Base-by-base conservation (phyloP, 2,797 vertebrate species). In the Gymnocypris eckloni region DNA sequence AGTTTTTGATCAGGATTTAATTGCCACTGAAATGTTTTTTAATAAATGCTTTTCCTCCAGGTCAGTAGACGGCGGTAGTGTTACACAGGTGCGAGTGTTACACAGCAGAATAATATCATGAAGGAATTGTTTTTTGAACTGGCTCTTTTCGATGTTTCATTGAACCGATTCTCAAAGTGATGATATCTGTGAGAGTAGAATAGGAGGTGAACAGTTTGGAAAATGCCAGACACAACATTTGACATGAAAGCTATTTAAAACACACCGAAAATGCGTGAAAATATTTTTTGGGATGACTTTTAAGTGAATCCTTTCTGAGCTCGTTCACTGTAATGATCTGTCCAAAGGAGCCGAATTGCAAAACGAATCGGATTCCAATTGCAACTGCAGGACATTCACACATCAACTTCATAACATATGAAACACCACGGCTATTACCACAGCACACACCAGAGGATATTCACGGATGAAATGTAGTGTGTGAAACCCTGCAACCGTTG, bases 51-150 rank as follows among this genome's bases (percentile, higher is more conserved):
- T 67, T n/a, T 2, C 2, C 2, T 72, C 83, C 83, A 61, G 66
- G 12, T 18, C 67, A n/a, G 25, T 25, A 72, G 66, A 33, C n/a
- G 83, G 67, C 83, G 72, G 83, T 59, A 71, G 28, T 71, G 6
- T 39, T 10, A 66, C 33, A 56, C 5, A 22, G 4, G 13, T 9
- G 4, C 20, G 18, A 43, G 11, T 20, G 37, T 37, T 13, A 39
- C 56, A 71, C 52, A 5, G 13, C 13, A 13, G 8, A 54, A 67
- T 8, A 48, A 75, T 1, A 12, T 45, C 43, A 11, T 1, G 10
- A 84, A 33, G 25, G 52, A 84, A 59, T 45, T 12, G 2, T 54
- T 48, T 2, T 64, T 79, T 37, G 43, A 79, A 70, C 83, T 13
- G 41, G 2, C 16, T 71, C 83, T 37, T 72, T 79, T 33, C 0